phyloP scores from a whole-genome alignment of 2,113 vertebrate species.

The Thryonomys swinderianus region DNA sequence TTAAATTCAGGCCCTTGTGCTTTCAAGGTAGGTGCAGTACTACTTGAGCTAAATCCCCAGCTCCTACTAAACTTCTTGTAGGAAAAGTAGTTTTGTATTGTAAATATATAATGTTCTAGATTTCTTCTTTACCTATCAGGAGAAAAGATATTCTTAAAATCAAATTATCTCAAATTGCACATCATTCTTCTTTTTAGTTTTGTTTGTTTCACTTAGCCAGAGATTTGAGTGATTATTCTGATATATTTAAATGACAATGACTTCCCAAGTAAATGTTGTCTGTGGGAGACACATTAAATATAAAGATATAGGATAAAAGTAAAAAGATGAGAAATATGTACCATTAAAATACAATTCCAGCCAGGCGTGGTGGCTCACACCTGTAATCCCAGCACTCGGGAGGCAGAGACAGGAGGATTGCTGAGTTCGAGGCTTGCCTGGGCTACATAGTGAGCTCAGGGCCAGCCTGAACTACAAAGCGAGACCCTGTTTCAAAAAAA shows the following conservation, averaged over 20 bases:
- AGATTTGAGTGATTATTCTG: conserved; percentile 25
- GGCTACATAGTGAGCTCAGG: no score
- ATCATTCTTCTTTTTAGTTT: background rate
- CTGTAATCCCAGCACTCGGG: no score
- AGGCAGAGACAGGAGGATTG: no score
- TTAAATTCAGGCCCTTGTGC: no score
- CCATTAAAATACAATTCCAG: background rate
- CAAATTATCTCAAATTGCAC: background rate
- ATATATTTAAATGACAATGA: background rate
- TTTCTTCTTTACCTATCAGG: background rate
- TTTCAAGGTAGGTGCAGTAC: no score
- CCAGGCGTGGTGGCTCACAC: no score
- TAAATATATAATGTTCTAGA: background rate
- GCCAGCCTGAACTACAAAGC: no score
- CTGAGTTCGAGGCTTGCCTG: no score
- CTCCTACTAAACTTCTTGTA: background rate
- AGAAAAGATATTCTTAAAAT: background rate
- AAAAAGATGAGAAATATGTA: background rate
- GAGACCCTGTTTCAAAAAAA: no score
- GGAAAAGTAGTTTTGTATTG: background rate
- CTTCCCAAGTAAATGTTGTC: background rate
- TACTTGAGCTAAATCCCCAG: no score
- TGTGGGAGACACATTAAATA: background rate
- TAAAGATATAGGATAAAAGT: background rate
- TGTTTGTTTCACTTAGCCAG: background rate